Evolutionary conservation across 2,113 vertebrate species (phyloP), one percentile per base, ranked within the genome.

Genomic region (Elephantulus edwardii): DNA sequence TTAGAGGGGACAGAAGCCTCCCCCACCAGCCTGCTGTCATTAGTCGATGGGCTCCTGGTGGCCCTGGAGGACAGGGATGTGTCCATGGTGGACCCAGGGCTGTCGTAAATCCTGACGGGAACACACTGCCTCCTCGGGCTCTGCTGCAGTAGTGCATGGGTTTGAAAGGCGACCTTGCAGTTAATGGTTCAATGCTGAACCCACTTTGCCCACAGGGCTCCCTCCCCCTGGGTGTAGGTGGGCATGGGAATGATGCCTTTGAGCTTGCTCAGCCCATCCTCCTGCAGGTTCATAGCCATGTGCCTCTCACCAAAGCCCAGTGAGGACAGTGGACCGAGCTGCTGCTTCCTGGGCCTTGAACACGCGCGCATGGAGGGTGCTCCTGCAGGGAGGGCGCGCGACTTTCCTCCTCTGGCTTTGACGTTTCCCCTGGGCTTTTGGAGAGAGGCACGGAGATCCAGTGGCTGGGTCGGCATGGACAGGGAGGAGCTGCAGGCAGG

Each of bases 401-500:
- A 35, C 76, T 90, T 54, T 77, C 35, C 22, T 5, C 70, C 74
- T 85, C 80, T 1, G 0, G 0, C 13, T 60, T 86, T 81, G 86
- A 4, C 56, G 88, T 89, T 85, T 50, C 91, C 93, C 30, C 64
- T 76, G 70, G 74, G 50, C 62, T 78, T 87, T 82, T 74, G 19
- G n/a, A 56, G 52, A 28, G n/a, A 19, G 3, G 8, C 0, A 13
- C 33, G 16, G 8, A 5, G n/a, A n/a, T 62, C 35, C 50, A 75
- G 3, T 11, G 54, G 76, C 44, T 2, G 2, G 5, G 66, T 81
- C 33, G 40, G 28, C 0, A 0, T 62, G 64, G 48, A 44, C 52
- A 16, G 19, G 44, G 83, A 74, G 42, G 60, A 14, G 50, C 20
- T 35, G 14, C 11, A 40, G n/a, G 72, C 11, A 8, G 50, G 48